Conservation (phyloP, 2,113 vertebrate genomes). For the Cariama cristata region DNA sequence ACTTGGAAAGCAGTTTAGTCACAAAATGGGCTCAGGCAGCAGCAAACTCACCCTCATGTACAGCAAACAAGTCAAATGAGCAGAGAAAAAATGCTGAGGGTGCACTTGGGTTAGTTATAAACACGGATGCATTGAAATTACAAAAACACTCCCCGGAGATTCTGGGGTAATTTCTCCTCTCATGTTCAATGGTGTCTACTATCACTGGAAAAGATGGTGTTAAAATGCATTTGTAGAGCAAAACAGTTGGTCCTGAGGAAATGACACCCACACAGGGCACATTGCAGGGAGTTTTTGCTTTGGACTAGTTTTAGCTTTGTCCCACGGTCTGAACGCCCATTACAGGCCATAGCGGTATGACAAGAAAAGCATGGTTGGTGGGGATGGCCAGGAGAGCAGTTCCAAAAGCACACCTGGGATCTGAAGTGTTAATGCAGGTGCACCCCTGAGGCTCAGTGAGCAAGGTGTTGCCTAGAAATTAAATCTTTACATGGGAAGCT, state of each 20-base stretch:
- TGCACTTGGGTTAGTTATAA: background rate
- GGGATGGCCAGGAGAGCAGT: background rate
- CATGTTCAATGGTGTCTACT: fast-evolving
- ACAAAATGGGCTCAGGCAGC: background rate
- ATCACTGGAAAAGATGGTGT: background rate
- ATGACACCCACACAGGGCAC: background rate
- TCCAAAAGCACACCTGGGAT: background rate
- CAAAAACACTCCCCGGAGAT: fast-evolving
- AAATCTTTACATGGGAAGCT: background rate
- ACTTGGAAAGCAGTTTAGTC: background rate
- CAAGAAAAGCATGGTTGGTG: background rate
- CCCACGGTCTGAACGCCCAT: fast-evolving
- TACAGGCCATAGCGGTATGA: fast-evolving
- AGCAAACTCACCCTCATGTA: background rate
- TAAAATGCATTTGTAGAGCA: background rate
- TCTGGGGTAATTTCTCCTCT: background rate
- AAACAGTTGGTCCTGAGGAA: background rate
- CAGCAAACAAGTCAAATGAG: background rate
- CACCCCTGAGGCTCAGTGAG: background rate
- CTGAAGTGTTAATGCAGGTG: background rate
- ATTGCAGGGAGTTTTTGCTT: background rate
- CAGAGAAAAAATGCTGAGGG: background rate
- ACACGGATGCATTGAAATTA: background rate
- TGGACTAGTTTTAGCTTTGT: background rate
- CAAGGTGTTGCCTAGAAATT: background rate